These are phyloP conservation scores for Perithous albicinctus DNA, from an alignment of 2,888 invertebrate genomes.

Conservation along the genomic window DNA sequence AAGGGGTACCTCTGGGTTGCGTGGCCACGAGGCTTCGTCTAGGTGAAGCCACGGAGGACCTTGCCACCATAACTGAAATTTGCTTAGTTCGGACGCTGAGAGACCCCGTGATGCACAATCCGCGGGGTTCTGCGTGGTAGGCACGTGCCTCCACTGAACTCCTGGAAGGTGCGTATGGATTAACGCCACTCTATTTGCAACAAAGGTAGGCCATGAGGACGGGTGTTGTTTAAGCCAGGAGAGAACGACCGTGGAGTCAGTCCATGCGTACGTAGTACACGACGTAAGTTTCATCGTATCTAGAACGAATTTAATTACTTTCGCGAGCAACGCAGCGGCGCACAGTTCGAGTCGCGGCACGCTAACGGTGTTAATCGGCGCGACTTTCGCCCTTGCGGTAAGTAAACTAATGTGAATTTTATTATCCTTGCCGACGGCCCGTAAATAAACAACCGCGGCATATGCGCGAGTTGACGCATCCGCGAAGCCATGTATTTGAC, in stretches of 20 bases:
- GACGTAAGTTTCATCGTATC: not conserved
- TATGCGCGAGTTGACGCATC: slow-evolving; percentile 54
- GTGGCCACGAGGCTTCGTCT: slow-evolving; percentile 38
- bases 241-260: slow-evolving; percentile 70
- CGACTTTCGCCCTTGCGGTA: slow-evolving; percentile 12
- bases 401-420: not conserved
- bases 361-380: slow-evolving; percentile 20
- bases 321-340: not conserved
- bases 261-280: slow-evolving; percentile 54
- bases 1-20: not conserved
- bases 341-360: slow-evolving; percentile 9
- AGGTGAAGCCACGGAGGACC: slow-evolving; percentile 67
- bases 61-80: slow-evolving; percentile 62
- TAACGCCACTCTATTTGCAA: slow-evolving; percentile 74
- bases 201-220: slow-evolving; percentile 63
- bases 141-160: slow-evolving; percentile 72
- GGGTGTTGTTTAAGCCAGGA: slow-evolving; percentile 68
- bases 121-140: slow-evolving; percentile 73
- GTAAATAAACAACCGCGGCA: slow-evolving; percentile 42
- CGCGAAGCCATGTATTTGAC: slow-evolving; percentile 54
- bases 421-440: not conserved
- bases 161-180: slow-evolving; percentile 70
- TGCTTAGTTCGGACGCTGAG: slow-evolving; percentile 52
- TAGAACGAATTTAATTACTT: not conserved
- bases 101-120: slow-evolving; percentile 76